These are phyloP conservation scores for Hybos culiciformis DNA, from an alignment of 2,888 invertebrate species.

Conservation along the genomic window DNA sequence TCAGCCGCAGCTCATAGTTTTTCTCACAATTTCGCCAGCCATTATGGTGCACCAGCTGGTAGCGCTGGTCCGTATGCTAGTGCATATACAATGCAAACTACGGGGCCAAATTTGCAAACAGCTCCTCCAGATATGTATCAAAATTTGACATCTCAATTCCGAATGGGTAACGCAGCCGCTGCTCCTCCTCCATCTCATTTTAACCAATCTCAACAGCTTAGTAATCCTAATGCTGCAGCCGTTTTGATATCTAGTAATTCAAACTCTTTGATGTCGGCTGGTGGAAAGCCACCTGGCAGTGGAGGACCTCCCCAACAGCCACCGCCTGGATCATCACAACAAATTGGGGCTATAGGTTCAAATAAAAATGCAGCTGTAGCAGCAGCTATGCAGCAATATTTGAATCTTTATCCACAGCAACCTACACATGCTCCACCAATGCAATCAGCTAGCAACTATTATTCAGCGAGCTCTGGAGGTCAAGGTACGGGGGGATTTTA, in stretches of 20 bases:
- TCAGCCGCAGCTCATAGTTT: slow-evolving; percentile 69
- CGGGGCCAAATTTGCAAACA: slow-evolving; percentile 44
- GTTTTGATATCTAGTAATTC: slow-evolving; percentile 79
- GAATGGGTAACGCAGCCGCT: slow-evolving; percentile 46
- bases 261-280: slow-evolving; percentile 78
- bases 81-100: slow-evolving; percentile 49
- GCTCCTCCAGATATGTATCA: slow-evolving; percentile 58
- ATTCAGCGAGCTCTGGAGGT: slow-evolving; percentile 34
- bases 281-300: slow-evolving; percentile 69
- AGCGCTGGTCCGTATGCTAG: slow-evolving; percentile 51
- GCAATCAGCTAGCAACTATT: slow-evolving; percentile 34
- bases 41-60: slow-evolving; percentile 40
- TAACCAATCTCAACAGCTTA: slow-evolving; percentile 65
- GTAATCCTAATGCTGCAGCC: slow-evolving; percentile 74
- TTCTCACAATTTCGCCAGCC: slow-evolving; percentile 54
- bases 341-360: slow-evolving; percentile 68
- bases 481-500: slow-evolving; percentile 34
- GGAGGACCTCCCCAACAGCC: no score
- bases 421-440: slow-evolving; percentile 32
- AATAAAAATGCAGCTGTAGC: slow-evolving; percentile 28
- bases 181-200: slow-evolving; percentile 40
- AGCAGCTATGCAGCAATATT: slow-evolving; percentile 30
- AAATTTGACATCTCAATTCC: slow-evolving; percentile 45
- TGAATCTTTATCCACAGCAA: slow-evolving; percentile 32
- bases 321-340: slow-evolving; percentile 65